phyloP scores from a whole-genome alignment of 1,140 invertebrate genomes.

The Drosophila paulistorum region DNA sequence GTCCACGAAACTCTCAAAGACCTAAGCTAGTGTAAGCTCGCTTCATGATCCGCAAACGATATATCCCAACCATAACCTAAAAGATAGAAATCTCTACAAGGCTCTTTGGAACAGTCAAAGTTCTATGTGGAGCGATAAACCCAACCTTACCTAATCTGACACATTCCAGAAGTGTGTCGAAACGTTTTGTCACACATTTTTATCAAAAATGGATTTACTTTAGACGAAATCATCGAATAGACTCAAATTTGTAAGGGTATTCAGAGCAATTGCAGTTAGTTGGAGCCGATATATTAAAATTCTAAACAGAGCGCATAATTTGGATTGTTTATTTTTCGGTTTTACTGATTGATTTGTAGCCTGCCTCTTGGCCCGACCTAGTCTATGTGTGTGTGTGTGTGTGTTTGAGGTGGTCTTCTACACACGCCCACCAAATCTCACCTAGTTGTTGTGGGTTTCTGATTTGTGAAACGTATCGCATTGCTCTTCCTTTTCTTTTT shows the following conservation, averaged over 20 bases:
- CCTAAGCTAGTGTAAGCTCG: too few species aligned
- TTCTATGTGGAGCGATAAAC: too few species aligned
- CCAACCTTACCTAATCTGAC: too few species aligned
- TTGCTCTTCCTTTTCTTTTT: constrained; percentile 32
- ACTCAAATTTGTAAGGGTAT: background rate
- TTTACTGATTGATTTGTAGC: constrained; percentile 68
- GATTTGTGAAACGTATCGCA: constrained; percentile 16
- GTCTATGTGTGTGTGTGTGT: constrained; percentile 24
- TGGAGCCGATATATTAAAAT: constrained; percentile 49
- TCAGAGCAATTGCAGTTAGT: background rate
- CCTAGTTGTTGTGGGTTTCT: constrained; percentile 27
- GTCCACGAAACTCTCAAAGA: too few species aligned
- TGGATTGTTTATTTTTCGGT: constrained; percentile 48
- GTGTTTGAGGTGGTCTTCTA: background rate
- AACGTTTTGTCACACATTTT: too few species aligned
- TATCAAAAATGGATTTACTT: too few species aligned
- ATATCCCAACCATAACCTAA: too few species aligned
- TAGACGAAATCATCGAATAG: too few species aligned
- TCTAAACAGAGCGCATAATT: constrained; percentile 48
- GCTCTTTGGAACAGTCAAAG: too few species aligned
- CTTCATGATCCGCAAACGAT: too few species aligned
- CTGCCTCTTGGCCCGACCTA: constrained; percentile 44
- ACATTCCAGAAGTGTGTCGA: too few species aligned
- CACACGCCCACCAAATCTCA: constrained; percentile 35
- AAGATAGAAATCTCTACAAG: too few species aligned